Conservation (phyloP, 2,797 vertebrate species). For the Discoglossus pictus region DNA sequence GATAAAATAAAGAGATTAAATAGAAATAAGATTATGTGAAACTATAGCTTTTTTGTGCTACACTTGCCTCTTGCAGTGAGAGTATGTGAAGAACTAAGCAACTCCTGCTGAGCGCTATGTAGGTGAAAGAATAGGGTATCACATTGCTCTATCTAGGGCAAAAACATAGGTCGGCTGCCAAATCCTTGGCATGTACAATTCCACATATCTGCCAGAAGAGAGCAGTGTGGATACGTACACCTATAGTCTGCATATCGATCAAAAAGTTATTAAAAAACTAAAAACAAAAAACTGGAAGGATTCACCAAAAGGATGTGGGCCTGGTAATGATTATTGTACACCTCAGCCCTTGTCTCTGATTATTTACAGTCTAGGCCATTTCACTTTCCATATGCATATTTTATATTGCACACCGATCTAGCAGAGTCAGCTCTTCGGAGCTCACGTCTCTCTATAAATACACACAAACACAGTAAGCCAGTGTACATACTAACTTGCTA, state of each 20-base stretch:
- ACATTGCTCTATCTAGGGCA: constrained; percentile 25
- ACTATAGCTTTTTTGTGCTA: not conserved
- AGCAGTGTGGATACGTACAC: constrained; percentile 10
- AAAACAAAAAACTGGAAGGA: not conserved
- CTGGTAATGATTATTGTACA: constrained; percentile 21
- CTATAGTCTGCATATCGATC: not conserved
- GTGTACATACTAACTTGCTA: constrained; percentile 43
- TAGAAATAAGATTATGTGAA: constrained; percentile 26
- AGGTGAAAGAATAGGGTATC: constrained; percentile 37
- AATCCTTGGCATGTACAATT: not conserved
- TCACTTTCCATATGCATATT: not conserved
- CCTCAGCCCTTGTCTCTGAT: not conserved
- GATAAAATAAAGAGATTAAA: constrained; percentile 29
- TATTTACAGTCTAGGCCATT: constrained; percentile 24
- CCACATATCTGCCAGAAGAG: constrained; percentile 22
- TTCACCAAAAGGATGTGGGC: constrained; percentile 1
- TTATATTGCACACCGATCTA: constrained; percentile 13
- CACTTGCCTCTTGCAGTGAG: constrained; percentile 12
- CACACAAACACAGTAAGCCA: constrained; percentile 36
- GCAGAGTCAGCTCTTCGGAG: constrained; percentile 13
- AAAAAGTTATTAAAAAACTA: constrained; percentile 1
- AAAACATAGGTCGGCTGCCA: constrained; percentile 24
- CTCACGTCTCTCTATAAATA: constrained; percentile 48
- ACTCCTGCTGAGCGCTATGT: constrained; percentile 26
- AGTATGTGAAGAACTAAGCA: constrained; percentile 28